Evolutionary conservation across 1,140 invertebrate species (phyloP).

Genomic region (Heliothis subflexa): DNA sequence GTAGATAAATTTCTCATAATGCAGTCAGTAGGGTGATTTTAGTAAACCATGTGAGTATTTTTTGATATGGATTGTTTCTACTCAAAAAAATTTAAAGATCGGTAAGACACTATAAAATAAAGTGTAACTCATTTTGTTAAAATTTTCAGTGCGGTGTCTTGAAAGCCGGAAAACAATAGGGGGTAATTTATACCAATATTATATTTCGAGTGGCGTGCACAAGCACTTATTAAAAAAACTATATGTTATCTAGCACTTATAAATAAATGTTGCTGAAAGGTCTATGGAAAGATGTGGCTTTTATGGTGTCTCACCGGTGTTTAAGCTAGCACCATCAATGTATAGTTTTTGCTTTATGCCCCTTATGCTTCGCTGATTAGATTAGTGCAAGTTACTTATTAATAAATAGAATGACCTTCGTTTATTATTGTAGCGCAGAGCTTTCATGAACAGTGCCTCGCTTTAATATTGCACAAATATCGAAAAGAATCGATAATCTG

Average conservation of each 20-base stretch:
- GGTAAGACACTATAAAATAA: slow-evolving; percentile 9
- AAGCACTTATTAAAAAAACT: neutral
- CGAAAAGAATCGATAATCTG: neutral
- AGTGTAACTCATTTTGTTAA: neutral
- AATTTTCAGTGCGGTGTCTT: slow-evolving; percentile 18
- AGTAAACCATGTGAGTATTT: neutral
- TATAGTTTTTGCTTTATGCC: slow-evolving; percentile 41
- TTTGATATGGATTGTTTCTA: neutral
- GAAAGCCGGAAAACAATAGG: slow-evolving; percentile 13
- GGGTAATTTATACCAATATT: slow-evolving; percentile 3
- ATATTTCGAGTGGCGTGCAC: neutral
- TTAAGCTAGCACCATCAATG: slow-evolving; percentile 33
- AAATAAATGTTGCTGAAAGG: neutral
- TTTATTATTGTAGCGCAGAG: neutral
- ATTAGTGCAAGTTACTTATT: neutral
- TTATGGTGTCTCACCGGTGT: slow-evolving; percentile 28
- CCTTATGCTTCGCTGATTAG: slow-evolving; percentile 23
- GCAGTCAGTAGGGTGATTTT: neutral
- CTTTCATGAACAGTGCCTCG: neutral
- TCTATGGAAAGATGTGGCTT: neutral
- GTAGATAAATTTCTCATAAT: neutral
- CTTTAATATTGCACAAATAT: neutral
- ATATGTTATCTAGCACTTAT: neutral
- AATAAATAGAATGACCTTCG: neutral
- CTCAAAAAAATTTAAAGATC: neutral